Evolutionary conservation across 2,797 vertebrate genomes (phyloP), one percentile per base, ranked within the genome.

Genomic region (Alosa sapidissima): DNA sequence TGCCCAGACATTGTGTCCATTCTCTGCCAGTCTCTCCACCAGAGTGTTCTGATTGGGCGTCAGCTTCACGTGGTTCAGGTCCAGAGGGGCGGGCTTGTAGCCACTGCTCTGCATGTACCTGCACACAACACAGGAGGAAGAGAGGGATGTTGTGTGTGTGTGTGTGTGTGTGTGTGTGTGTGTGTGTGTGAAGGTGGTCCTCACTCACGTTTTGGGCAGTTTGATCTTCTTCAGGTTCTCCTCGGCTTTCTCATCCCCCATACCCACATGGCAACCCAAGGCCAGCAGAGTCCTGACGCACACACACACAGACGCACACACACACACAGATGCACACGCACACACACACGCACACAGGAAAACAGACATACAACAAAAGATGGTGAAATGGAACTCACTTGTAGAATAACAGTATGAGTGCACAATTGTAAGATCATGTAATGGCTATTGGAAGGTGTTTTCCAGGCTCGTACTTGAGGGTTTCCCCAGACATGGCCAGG

Each of bases 1-100:
- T 0, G 97, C 98, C 98, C 98, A 99, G 45, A 99, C 97, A 0
- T 98, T 99, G 94, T 98, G 98, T 9, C 97, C 97, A 0, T 99
- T 99, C 92, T 99, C 98, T 7, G 98, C 97, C 91, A 99, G 93
- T 83, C 97, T 95, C 90, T 99, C 98, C 81, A 99, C 98, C 54
- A 99, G 91, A 0, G 97, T 97, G 86, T 97, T 98, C 92, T 99
- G 98, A 28, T 98, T 98, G 0, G 97, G 97, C 0, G 98, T 99
- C 81, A 99, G 94, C 86, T 97, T 96, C 86, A 99, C 96, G 0
- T 99, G 96, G 87, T 93, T 96, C 84, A 99, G 96, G 90, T 99
- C 98, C 91, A 98, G 92, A 0, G 98, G 97, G 0, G 96, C 96
- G 0, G 98, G 98, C 86, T 98, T 98, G 88, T 98, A 99, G 33